phyloP scores from a whole-genome alignment of 2,113 vertebrate species.

The Ciconia stormi region DNA sequence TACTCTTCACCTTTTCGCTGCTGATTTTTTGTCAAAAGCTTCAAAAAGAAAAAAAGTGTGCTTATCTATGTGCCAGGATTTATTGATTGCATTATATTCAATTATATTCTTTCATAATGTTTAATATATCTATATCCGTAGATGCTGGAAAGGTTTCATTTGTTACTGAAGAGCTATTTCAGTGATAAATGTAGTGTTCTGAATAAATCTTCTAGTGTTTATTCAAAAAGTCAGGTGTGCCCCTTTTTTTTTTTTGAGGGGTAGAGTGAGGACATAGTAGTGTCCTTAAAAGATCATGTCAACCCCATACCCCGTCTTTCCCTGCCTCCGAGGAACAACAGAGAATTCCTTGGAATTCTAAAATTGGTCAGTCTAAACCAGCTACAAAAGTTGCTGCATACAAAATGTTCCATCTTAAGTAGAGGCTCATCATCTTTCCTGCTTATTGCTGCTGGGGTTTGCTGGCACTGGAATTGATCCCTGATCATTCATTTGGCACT shows the following conservation, averaged over 20 bases:
- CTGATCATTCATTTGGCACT: constrained; percentile 4
- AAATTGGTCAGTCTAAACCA: background rate
- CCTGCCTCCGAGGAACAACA: background rate
- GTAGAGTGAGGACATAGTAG: background rate
- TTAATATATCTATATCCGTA: background rate
- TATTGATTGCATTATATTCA: background rate
- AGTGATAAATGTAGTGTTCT: background rate
- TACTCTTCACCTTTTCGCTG: background rate
- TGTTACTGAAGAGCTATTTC: background rate
- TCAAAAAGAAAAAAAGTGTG: background rate
- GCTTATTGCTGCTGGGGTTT: background rate
- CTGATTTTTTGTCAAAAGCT: background rate
- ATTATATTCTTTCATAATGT: background rate
- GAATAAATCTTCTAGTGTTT: background rate
- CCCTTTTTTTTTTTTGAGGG: background rate
- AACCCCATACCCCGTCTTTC: background rate
- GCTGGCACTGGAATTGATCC: constrained; percentile 8
- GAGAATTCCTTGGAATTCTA: background rate
- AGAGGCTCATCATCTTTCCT: background rate
- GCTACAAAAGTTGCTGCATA: background rate
- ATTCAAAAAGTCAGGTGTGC: background rate
- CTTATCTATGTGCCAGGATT: background rate
- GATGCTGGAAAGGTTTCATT: background rate
- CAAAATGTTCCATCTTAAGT: background rate
- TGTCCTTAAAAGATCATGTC: background rate